Evolutionary conservation across 1,140 invertebrate species (phyloP).

Genomic region (Megalonaias nervosa): DNA sequence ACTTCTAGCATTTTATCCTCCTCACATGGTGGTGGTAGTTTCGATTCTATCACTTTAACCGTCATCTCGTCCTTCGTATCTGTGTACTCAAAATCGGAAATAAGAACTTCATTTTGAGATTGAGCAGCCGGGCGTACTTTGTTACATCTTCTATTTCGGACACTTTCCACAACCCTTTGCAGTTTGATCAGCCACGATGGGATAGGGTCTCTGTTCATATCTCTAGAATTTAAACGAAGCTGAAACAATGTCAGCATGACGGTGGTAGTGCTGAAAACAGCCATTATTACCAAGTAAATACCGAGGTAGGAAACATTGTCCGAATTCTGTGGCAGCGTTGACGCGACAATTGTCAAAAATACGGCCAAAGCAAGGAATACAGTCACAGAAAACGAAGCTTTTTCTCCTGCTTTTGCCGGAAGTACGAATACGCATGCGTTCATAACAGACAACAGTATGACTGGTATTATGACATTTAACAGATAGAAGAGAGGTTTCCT

Average conservation of each 20-base stretch:
- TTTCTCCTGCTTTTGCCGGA: slow-evolving; percentile 17
- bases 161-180: no score
- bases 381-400: slow-evolving; percentile 15
- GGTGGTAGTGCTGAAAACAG: slow-evolving; percentile 9
- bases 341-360: slow-evolving; percentile 23
- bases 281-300: slow-evolving; percentile 14
- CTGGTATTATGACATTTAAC: slow-evolving; percentile 26
- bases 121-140: no score
- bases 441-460: slow-evolving; percentile 22
- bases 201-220: no score
- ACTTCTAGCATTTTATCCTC: no score
- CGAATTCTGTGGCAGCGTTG: slow-evolving; percentile 23
- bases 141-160: no score
- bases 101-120: no score
- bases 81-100: no score
- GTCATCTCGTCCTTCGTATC: no score
- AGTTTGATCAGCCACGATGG: no score
- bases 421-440: not conserved
- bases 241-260: slow-evolving; percentile 19
- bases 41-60: no score
- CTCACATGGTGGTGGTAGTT: no score
- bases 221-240: slow-evolving; percentile 8
- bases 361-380: slow-evolving; percentile 30
- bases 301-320: slow-evolving; percentile 9
- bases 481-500: slow-evolving; percentile 30